Evolutionary conservation across 2,888 invertebrate species (phyloP).

Genomic region (Drosophila rellima): DNA sequence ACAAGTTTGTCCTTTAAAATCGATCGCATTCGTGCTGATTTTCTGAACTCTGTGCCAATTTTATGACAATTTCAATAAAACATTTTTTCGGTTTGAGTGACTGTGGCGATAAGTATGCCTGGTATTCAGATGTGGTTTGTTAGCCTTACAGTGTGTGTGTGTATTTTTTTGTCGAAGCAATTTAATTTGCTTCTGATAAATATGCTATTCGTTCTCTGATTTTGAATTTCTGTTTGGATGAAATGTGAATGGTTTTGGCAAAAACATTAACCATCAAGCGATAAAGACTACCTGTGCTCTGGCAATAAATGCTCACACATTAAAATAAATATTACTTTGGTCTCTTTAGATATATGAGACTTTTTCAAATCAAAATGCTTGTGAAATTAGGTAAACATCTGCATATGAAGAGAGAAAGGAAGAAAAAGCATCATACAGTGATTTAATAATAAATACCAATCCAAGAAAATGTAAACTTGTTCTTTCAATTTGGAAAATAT

Average conservation of each 20-base stretch:
- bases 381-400: background rate
- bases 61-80: constrained; percentile 28
- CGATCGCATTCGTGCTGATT: background rate
- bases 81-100: constrained; percentile 2
- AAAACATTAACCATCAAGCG: constrained; percentile 59
- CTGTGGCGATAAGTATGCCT: background rate
- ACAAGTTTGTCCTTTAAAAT: background rate
- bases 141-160: constrained; percentile 1
- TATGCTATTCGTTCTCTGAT: constrained; percentile 11
- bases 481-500: too few species aligned
- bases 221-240: constrained; percentile 10
- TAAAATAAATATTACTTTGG: constrained; percentile 3
- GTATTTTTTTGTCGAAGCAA: constrained; percentile 47
- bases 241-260: constrained; percentile 43
- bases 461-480: too few species aligned
- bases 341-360: background rate
- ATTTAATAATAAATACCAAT: background rate
- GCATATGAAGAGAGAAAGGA: background rate
- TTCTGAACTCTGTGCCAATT: constrained; percentile 16
- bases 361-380: background rate
- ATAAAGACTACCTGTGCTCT: constrained; percentile 1
- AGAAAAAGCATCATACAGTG: background rate
- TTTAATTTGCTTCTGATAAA: constrained; percentile 66
- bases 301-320: constrained; percentile 1
- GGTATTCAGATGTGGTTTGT: constrained; percentile 11